phyloP scores from a whole-genome alignment of 2,797 vertebrate species.

The Parauchenoglanis ngamensis region DNA sequence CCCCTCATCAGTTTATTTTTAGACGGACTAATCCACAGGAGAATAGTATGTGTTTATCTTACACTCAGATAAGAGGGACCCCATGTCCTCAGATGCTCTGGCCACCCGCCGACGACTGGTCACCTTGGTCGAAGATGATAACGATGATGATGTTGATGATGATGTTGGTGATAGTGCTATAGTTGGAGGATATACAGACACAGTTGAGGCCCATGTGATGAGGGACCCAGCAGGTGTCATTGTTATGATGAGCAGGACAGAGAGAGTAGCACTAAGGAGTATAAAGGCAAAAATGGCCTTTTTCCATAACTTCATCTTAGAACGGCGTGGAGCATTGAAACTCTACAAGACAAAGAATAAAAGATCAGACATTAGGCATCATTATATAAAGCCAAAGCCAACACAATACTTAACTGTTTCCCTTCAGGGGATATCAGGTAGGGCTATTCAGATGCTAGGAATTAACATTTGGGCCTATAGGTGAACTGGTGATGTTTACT shows the following conservation, averaged over 20 bases:
- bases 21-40: conserved; percentile 54
- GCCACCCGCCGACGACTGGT: conserved; percentile 74
- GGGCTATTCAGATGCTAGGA: background rate
- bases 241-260: conserved; percentile 86
- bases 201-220: conserved; percentile 58
- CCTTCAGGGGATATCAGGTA: background rate
- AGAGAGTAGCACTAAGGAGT: conserved; percentile 88
- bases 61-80: conserved; percentile 89
- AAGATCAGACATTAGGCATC: conserved; percentile 39
- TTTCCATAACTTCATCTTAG: conserved; percentile 99
- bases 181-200: conserved; percentile 53
- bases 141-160: conserved; percentile 44
- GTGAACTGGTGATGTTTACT: conserved; percentile 1
- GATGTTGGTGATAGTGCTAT: conserved; percentile 48
- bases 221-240: conserved; percentile 72
- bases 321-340: conserved; percentile 88
- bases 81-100: conserved; percentile 79
- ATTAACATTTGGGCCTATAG: background rate
- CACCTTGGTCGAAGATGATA: conserved; percentile 15
- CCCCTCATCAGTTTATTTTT: conserved; percentile 44
- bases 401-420: background rate
- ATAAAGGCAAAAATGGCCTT: conserved; percentile 88
- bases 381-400: background rate
- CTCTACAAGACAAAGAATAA: conserved; percentile 75
- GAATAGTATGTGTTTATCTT: conserved; percentile 71